Conservation (phyloP, 2,888 invertebrate species). For the Orthosia gracilis region DNA sequence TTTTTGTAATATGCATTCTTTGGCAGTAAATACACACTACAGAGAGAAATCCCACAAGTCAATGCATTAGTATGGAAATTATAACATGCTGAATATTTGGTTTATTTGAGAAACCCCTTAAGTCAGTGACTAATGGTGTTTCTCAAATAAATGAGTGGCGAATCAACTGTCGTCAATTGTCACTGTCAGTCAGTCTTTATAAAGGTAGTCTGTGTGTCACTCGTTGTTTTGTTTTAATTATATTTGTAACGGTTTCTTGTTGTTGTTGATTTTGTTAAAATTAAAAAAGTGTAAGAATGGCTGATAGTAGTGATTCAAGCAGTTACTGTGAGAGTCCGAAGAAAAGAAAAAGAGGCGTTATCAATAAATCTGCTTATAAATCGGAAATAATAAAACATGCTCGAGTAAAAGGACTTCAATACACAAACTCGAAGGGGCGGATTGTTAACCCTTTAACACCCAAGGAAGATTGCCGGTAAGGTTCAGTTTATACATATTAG, state of each 20-base stretch:
- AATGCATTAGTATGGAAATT: slow-evolving; percentile 17
- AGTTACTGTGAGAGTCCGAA: too few species aligned
- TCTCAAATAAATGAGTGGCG: slow-evolving; percentile 22
- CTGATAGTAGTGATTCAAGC: neutral
- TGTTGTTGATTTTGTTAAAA: neutral
- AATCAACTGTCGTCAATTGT: neutral
- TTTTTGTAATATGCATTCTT: slow-evolving; percentile 4
- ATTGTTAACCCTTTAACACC: slow-evolving; percentile 13
- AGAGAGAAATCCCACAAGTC: slow-evolving; percentile 23
- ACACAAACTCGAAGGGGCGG: slow-evolving; percentile 12
- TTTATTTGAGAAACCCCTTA: slow-evolving; percentile 22
- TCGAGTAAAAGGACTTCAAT: slow-evolving; percentile 20
- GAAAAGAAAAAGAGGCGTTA: neutral
- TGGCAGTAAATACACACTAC: slow-evolving; percentile 17
- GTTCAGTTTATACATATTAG: neutral
- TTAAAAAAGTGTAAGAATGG: neutral
- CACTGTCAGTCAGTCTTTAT: slow-evolving; percentile 8
- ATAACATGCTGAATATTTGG: slow-evolving; percentile 19
- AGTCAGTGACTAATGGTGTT: slow-evolving; percentile 28
- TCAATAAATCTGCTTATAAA: neutral
- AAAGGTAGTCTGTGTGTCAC: slow-evolving; percentile 7
- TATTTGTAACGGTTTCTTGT: slow-evolving; percentile 1
- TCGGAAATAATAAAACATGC: slow-evolving; percentile 15
- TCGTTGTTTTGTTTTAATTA: slow-evolving; percentile 6
- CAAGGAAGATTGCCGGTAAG: slow-evolving; percentile 8